Evolutionary conservation across 1,140 invertebrate species (phyloP), one percentile per base, ranked within the genome.

Genomic region (Nixonia krombeini): DNA sequence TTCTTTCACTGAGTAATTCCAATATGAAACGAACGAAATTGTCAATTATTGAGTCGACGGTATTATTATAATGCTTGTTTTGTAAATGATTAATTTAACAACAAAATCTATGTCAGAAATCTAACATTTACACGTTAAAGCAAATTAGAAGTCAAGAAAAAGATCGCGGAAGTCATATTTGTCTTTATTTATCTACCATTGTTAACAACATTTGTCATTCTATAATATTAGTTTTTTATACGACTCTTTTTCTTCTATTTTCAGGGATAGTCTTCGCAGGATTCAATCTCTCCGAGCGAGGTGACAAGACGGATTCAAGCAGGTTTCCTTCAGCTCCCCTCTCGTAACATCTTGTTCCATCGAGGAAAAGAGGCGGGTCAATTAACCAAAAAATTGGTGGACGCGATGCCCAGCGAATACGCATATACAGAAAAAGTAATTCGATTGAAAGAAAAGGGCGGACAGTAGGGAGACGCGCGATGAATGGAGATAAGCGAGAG

Each of bases 381-480:
- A 85, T 85, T 84, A 84, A 75, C 78, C 80, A 81, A 84, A 83
- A 85, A 82, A 83, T 83, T 81, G 78, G n/a, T n/a, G 73, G 57
- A 77, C 53, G 52, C 26, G 41, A 46, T 37, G 15, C 41, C 67
- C 58, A 72, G 71, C 75, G 76, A 76, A 78, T 78, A 71, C 59
- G 56, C 47, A 44, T 40, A 42, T 31, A 31, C 42, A 68, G 72
- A 80, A 83, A 82, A 82, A 84, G 80, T 81, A 81, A 85, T 84
- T 82, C 73, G 78, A 84, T 83, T 81, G 76, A 76, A 74, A 78
- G 74, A 52, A 23, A 26, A 31, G 65, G 51, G 47, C 33, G 44
- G 38, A 42, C n/a, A 21, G 12, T n/a, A 25, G 28, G 37, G 53
- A 44, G 47, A 58, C 46, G 49, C 44, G 45, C 57, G 41, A 73